Percentiles rank a stretch among this genome's conserved stretches.
Evolutionary conservation across 2,888 invertebrate species (phyloP).

Genomic region (Lepas anatifera): DNA sequence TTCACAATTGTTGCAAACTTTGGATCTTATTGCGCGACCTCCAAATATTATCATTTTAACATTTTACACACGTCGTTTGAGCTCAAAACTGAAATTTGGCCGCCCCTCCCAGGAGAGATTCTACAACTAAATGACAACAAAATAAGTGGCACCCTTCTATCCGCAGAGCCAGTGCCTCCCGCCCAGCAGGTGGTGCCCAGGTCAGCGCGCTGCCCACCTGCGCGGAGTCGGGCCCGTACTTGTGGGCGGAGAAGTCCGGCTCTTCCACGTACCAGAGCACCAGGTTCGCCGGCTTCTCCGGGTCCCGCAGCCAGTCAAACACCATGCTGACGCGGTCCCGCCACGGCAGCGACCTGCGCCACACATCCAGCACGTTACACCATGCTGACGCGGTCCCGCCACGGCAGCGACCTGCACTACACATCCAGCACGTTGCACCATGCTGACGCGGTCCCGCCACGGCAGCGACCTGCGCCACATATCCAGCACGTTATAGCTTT

Average conservation of each 20-base stretch:
- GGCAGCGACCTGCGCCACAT: not conserved
- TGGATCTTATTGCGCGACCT: too few relatives aligned
- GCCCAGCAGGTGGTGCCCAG: too few relatives aligned
- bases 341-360: not conserved
- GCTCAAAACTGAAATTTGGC: too few relatives aligned
- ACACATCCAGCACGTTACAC: not conserved
- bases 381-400: not conserved
- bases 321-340: constrained; percentile 4
- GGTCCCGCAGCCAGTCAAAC: constrained; percentile 18
- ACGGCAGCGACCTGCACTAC: not conserved
- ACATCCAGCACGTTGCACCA: not conserved
- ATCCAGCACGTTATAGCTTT: too few relatives aligned
- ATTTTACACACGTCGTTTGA: too few relatives aligned
- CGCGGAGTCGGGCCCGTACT: constrained; percentile 26
- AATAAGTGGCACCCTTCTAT: too few relatives aligned
- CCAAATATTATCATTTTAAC: too few relatives aligned
- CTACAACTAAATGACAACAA: too few relatives aligned
- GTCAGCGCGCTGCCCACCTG: too few relatives aligned
- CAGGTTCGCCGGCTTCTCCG: constrained; percentile 22
- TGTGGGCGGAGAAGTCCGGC: constrained; percentile 23
- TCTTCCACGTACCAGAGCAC: constrained; percentile 23
- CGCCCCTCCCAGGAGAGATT: too few relatives aligned
- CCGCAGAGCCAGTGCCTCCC: too few relatives aligned
- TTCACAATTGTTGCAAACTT: too few relatives aligned
- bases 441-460: not conserved